Evolutionary conservation across 2,888 invertebrate genomes (phyloP).

Genomic region (Netelia virgata): DNA sequence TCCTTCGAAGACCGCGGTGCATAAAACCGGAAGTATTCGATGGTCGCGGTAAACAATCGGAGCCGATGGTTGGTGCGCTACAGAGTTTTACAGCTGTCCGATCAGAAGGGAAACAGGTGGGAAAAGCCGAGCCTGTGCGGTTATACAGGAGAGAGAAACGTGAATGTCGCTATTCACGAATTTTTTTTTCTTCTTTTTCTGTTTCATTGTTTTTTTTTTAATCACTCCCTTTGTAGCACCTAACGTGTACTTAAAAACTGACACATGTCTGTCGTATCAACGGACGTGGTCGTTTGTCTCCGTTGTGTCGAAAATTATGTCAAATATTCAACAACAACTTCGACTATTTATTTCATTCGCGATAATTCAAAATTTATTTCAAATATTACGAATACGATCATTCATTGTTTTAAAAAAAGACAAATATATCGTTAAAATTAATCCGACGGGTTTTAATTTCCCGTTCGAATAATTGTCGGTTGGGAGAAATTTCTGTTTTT

Average conservation of each 20-base stretch:
- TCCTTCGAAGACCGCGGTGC: neutral
- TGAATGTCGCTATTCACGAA: constrained; percentile 16
- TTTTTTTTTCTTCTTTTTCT: constrained; percentile 18
- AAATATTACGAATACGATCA: neutral
- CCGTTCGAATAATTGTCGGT: too few relatives aligned
- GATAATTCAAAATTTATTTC: neutral
- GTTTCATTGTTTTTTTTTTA: constrained; percentile 26
- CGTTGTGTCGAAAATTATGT: neutral
- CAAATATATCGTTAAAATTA: neutral
- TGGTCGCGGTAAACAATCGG: constrained; percentile 47
- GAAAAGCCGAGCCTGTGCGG: constrained; percentile 15
- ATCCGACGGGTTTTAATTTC: too few relatives aligned
- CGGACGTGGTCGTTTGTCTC: neutral
- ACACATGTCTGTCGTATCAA: constrained; percentile 7
- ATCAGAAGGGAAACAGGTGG: constrained; percentile 60
- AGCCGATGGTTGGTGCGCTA: constrained; percentile 30
- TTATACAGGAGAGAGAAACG: constrained; percentile 23
- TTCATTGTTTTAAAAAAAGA: neutral
- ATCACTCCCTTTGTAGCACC: neutral
- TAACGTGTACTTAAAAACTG: constrained; percentile 7
- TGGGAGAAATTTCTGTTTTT: neutral
- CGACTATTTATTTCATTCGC: neutral
- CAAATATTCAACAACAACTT: neutral
- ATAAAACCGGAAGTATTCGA: constrained; percentile 52
- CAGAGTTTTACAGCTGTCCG: constrained; percentile 59